Percentiles rank a stretch among this genome's conserved stretches.
Evolutionary conservation across 1,140 invertebrate genomes (phyloP).

Genomic region (Drosophila serrata): DNA sequence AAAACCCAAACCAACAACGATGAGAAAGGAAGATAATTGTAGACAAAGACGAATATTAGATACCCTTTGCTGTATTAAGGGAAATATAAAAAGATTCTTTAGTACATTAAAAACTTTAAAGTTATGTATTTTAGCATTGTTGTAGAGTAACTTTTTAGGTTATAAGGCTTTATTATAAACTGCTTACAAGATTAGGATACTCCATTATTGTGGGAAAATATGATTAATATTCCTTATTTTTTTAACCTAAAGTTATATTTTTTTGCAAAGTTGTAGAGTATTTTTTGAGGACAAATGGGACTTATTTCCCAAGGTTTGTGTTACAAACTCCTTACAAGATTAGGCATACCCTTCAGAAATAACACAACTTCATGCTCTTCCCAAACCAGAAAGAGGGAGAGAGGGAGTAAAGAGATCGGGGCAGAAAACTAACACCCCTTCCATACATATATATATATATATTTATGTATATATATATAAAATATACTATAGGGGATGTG

Average conservation of each 20-base stretch:
- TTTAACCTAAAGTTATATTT: too few relatives aligned
- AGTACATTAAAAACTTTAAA: too few relatives aligned
- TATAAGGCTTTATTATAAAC: too few relatives aligned
- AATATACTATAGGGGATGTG: slow-evolving; percentile 54
- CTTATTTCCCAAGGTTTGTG: too few relatives aligned
- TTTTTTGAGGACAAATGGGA: too few relatives aligned
- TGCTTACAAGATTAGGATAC: too few relatives aligned
- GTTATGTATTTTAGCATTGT: too few relatives aligned
- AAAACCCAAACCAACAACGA: slow-evolving; percentile 17
- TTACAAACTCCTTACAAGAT: neutral
- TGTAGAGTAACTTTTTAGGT: too few relatives aligned
- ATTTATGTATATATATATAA: slow-evolving; percentile 11
- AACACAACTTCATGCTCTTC: slow-evolving; percentile 58
- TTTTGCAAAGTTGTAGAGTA: too few relatives aligned
- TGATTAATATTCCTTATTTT: too few relatives aligned
- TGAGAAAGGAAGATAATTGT: neutral
- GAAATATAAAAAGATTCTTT: neutral
- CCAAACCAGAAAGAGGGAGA: slow-evolving; percentile 16
- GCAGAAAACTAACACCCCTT: slow-evolving; percentile 70
- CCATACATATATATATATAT: slow-evolving; percentile 20
- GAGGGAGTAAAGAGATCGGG: slow-evolving; percentile 58
- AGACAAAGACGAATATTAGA: neutral
- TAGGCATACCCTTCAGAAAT: neutral
- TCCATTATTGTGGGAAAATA: too few relatives aligned
- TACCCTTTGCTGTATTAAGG: neutral